Percentiles rank a stretch among this genome's conserved stretches.
These are phyloP conservation scores for Laupala kohalensis DNA, from an alignment of 1,140 invertebrate genomes.

Conservation along the genomic window DNA sequence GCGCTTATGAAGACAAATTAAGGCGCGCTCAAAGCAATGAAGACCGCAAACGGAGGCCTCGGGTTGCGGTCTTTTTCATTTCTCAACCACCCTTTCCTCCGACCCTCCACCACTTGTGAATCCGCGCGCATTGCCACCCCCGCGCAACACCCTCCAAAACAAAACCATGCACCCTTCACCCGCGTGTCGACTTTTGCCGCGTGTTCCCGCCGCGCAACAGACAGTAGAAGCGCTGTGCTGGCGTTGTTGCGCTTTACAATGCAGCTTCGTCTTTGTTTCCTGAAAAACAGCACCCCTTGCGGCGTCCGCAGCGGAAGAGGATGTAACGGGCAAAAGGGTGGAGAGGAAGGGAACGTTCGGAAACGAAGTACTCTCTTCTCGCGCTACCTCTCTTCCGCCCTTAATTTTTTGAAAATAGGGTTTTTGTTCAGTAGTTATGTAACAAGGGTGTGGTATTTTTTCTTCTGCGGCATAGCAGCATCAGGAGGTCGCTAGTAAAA, in stretches of 20 bases:
- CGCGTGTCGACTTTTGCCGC: not conserved
- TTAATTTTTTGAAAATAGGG: not conserved
- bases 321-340: not conserved
- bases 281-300: not conserved
- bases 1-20: not conserved
- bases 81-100: not conserved
- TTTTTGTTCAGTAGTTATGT: not conserved
- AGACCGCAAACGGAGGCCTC: not conserved
- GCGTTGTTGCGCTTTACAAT: not conserved
- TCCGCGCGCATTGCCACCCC: not conserved
- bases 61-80: not conserved
- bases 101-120: not conserved
- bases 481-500: too few relatives aligned
- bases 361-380: not conserved
- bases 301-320: not conserved
- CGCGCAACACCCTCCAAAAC: not conserved
- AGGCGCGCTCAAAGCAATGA: not conserved
- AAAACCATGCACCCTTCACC: not conserved
- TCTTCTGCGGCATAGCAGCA: not conserved
- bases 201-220: not conserved
- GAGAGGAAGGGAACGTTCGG: not conserved
- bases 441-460: not conserved
- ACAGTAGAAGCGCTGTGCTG: not conserved
- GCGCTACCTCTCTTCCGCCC: not conserved
- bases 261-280: not conserved